Conservation (phyloP, 2,113 vertebrate genomes). For the Pontoporia blainvillei region DNA sequence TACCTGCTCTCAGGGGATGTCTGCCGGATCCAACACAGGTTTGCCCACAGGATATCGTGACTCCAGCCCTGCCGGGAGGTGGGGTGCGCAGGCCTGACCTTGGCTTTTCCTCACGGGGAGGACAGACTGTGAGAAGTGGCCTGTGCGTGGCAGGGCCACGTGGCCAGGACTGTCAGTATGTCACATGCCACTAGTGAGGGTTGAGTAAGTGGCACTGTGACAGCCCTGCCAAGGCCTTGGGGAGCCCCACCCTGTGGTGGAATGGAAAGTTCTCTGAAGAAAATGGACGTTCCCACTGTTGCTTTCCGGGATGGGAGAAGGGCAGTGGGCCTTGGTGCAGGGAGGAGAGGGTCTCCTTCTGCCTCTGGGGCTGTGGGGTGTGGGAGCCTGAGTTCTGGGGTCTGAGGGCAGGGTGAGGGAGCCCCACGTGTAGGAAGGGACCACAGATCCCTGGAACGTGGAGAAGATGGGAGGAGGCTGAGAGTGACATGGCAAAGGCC, state of each 20-base stretch:
- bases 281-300: neutral
- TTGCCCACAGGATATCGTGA: accelerated
- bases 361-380: neutral
- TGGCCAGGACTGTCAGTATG: accelerated
- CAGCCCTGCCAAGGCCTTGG: neutral
- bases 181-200: accelerated
- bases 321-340: too few relatives aligned
- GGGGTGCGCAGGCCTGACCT: accelerated
- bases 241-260: neutral
- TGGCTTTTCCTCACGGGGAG: neutral
- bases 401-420: neutral
- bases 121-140: accelerated
- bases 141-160: accelerated
- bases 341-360: neutral
- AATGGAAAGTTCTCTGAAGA: neutral
- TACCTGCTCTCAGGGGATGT: accelerated
- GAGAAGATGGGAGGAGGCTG: too few relatives aligned
- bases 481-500: neutral
- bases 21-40: neutral
- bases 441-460: accelerated
- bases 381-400: neutral
- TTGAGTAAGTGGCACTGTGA: neutral
- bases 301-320: accelerated
- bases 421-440: neutral
- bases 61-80: neutral